Percentiles rank a stretch among this genome's conserved stretches.
These are phyloP conservation scores for Embidobia sp. DNA, from an alignment of 2,888 invertebrate genomes.

Conservation along the genomic window DNA sequence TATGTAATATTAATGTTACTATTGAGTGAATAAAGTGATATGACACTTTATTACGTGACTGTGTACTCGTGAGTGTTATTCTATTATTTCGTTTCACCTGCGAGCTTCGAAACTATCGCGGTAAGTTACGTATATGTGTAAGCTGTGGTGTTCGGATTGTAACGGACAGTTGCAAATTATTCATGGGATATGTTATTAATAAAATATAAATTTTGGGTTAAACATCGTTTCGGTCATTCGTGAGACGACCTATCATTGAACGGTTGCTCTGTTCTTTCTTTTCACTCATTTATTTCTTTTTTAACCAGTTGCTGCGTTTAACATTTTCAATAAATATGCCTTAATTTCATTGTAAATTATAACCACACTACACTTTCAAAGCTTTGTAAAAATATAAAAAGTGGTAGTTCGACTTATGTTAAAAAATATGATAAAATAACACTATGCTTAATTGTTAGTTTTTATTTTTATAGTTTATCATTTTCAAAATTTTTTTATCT, in stretches of 20 bases:
- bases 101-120: constrained; percentile 59
- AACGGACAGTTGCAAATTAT: constrained; percentile 67
- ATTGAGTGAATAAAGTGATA: constrained; percentile 81
- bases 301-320: no score
- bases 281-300: no score
- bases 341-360: no score
- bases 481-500: no score
- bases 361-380: no score
- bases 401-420: no score
- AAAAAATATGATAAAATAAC: no score
- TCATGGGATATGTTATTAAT: constrained; percentile 69
- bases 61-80: constrained; percentile 70
- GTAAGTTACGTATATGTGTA: constrained; percentile 67
- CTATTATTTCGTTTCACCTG: constrained; percentile 59
- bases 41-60: constrained; percentile 77
- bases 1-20: constrained; percentile 81
- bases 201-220: constrained; percentile 67
- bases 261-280: no score
- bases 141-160: constrained; percentile 70
- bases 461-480: no score
- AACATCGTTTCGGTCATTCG: constrained; percentile 20
- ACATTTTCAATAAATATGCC: no score
- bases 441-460: no score
- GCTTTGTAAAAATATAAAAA: no score
- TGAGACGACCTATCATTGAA: constrained; percentile 7